These are phyloP conservation scores for Ditylenchus weischeri DNA, from an alignment of 2,888 invertebrate species.

Conservation along the genomic window DNA sequence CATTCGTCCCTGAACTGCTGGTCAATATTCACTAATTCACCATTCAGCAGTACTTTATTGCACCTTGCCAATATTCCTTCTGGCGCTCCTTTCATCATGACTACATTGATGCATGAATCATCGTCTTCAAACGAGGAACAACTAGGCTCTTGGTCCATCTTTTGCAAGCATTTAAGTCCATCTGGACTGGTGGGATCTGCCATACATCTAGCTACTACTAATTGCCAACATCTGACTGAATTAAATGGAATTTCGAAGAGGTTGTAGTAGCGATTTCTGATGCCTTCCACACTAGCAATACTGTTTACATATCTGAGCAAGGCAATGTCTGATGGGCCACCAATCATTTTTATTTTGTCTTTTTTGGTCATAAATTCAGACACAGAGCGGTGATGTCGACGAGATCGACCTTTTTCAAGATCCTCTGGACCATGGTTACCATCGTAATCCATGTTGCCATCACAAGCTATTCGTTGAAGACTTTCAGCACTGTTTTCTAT, in stretches of 20 bases:
- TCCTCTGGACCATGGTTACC: background rate
- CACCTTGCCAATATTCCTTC: constrained; percentile 34
- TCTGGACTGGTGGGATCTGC: constrained; percentile 1
- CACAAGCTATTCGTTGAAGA: background rate
- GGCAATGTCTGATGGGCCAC: constrained; percentile 48
- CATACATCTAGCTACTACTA: constrained; percentile 49
- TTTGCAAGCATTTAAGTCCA: background rate
- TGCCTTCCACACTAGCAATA: constrained; percentile 50
- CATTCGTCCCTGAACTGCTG: constrained; percentile 45
- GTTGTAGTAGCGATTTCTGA: constrained; percentile 50
- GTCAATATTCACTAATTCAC: constrained; percentile 32
- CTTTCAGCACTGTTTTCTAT: constrained; percentile 3
- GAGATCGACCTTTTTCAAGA: background rate
- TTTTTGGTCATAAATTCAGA: background rate
- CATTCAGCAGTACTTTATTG: constrained; percentile 35
- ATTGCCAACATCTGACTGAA: constrained; percentile 52
- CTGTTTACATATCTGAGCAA: constrained; percentile 52
- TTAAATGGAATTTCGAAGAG: constrained; percentile 56
- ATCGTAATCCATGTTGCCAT: background rate
- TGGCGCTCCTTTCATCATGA: constrained; percentile 57
- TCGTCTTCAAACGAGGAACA: background rate
- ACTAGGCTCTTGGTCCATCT: background rate
- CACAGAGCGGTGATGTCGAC: background rate
- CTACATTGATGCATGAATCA: constrained; percentile 30
- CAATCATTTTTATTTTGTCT: constrained; percentile 10